A percentile compares a stretch with the other conserved stretches of the same genome.
These are phyloP conservation scores for Diceros bicornis DNA, from an alignment of 2,797 vertebrate genomes.

Conservation along the genomic window DNA sequence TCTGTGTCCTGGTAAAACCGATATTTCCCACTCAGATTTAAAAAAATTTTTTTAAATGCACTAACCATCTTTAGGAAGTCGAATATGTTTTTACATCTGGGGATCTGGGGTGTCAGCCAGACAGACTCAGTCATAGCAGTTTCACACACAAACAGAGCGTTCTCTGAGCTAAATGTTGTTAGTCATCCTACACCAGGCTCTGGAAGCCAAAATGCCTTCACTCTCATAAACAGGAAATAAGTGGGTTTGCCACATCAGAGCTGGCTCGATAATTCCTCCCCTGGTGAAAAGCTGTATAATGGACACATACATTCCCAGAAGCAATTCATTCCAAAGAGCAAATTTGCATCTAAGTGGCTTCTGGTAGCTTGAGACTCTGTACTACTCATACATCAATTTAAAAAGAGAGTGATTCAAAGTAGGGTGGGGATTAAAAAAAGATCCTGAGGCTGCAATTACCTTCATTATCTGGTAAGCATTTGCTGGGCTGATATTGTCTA, in stretches of 20 bases:
- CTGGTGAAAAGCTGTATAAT: not conserved
- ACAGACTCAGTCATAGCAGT: not conserved
- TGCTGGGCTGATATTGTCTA: not conserved
- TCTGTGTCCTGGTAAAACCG: not conserved
- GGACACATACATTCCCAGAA: not conserved
- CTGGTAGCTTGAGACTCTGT: not conserved
- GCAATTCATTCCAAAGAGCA: slow-evolving; percentile 29
- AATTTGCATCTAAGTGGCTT: slow-evolving; percentile 35
- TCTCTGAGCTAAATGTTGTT: not conserved
- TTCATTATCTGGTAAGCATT: not conserved
- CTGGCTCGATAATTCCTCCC: not conserved
- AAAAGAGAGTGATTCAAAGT: not conserved
- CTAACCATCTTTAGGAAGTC: not conserved
- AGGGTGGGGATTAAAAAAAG: not conserved
- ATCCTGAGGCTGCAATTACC: slow-evolving; percentile 1
- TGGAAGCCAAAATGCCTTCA: not conserved
- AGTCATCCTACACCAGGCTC: not conserved
- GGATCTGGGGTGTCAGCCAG: slow-evolving; percentile 10
- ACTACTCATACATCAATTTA: not conserved
- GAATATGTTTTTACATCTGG: not conserved
- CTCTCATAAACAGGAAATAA: slow-evolving; percentile 55
- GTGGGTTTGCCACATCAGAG: not conserved
- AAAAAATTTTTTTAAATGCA: not conserved
- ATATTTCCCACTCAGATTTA: not conserved
- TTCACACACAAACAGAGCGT: not conserved